These are phyloP conservation scores for Leptopilina myrica DNA, from an alignment of 2,888 invertebrate species.

Conservation along the genomic window DNA sequence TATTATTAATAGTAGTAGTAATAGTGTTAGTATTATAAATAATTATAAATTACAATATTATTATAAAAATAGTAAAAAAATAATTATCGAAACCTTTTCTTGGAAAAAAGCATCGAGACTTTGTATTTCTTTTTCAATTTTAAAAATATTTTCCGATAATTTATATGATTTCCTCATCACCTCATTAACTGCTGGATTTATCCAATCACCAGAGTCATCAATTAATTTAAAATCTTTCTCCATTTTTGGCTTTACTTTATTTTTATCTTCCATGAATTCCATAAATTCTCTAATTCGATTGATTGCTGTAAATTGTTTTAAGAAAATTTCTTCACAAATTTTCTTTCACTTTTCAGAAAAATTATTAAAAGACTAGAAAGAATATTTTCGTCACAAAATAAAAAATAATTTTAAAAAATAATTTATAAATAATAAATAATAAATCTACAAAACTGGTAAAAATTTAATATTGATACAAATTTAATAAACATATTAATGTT, in stretches of 20 bases:
- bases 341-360: no score
- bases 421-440: no score
- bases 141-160: slow-evolving; percentile 64
- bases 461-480: no score
- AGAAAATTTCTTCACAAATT: background rate
- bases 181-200: slow-evolving; percentile 55
- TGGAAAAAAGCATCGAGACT: slow-evolving; percentile 48
- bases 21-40: no score
- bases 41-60: no score
- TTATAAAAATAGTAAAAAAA: no score
- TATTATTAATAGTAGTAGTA: no score
- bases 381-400: no score
- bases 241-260: slow-evolving; percentile 59
- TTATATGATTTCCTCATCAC: slow-evolving; percentile 59
- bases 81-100: background rate
- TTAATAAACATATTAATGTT: no score
- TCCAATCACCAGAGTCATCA: slow-evolving; percentile 45
- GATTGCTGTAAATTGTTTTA: slow-evolving; percentile 55
- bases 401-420: no score
- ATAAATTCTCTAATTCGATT: slow-evolving; percentile 62
- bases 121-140: slow-evolving; percentile 65
- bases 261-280: slow-evolving; percentile 58
- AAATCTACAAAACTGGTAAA: no score
- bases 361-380: no score
- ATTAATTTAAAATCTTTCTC: slow-evolving; percentile 43